These are phyloP conservation scores for Xylocopa sonorina DNA, from an alignment of 1,140 invertebrate species.

Conservation along the genomic window DNA sequence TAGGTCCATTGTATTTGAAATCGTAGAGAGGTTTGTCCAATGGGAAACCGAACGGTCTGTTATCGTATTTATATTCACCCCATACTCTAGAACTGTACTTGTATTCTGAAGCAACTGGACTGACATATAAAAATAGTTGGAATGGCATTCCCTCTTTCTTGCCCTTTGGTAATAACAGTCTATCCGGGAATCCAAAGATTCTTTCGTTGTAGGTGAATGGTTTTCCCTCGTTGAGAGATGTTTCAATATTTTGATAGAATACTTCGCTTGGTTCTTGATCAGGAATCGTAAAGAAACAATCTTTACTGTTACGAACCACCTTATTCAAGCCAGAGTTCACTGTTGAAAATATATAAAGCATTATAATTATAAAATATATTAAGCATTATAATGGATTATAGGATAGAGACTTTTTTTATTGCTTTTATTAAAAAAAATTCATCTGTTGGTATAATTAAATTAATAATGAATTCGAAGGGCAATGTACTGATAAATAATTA, in stretches of 20 bases:
- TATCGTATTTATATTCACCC: constrained; percentile 42
- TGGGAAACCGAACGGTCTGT: constrained; percentile 66
- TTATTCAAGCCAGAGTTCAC: constrained; percentile 77
- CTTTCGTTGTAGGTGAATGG: constrained; percentile 54
- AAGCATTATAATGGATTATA: too few relatives aligned
- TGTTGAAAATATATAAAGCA: constrained; percentile 53
- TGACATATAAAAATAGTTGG: constrained; percentile 72
- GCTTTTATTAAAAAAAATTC: too few relatives aligned
- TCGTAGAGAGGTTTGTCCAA: constrained; percentile 80
- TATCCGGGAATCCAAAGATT: constrained; percentile 70
- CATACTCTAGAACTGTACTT: constrained; percentile 40
- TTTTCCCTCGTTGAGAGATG: constrained; percentile 68
- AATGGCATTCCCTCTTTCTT: constrained; percentile 72
- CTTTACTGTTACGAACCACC: constrained; percentile 75
- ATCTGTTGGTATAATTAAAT: neutral
- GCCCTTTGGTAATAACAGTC: constrained; percentile 74
- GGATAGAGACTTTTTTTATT: too few relatives aligned
- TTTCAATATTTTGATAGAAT: constrained; percentile 68
- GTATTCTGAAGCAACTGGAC: constrained; percentile 53
- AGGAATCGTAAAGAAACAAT: constrained; percentile 73
- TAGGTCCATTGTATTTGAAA: constrained; percentile 64
- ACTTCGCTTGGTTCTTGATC: constrained; percentile 73
- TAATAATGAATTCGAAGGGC: neutral
- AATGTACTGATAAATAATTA: neutral
- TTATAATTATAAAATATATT: too few relatives aligned